phyloP scores from a whole-genome alignment of 2,888 invertebrate genomes.

The Crossocerus cetratus region DNA sequence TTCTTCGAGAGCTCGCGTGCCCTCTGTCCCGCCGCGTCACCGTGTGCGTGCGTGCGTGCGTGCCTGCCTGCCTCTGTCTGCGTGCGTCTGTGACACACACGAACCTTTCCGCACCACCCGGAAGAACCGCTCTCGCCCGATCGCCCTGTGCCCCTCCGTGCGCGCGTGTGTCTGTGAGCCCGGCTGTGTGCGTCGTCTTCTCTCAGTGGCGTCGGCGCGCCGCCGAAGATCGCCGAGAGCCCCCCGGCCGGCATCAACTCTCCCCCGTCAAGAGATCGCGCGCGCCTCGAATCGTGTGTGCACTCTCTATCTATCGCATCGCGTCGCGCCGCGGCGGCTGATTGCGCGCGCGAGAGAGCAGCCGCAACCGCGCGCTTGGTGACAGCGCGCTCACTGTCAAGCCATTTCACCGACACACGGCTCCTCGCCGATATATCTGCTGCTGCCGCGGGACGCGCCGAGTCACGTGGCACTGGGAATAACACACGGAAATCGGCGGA shows the following conservation, averaged over 20 bases:
- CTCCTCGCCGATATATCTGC: background rate
- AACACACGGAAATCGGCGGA: slow-evolving; percentile 24
- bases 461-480: slow-evolving; percentile 40
- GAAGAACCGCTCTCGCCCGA: background rate
- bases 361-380: background rate
- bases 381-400: background rate
- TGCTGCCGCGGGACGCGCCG: background rate
- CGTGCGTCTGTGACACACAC: slow-evolving; percentile 47
- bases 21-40: background rate
- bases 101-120: slow-evolving; percentile 35
- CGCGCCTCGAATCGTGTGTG: slow-evolving; percentile 6
- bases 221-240: background rate
- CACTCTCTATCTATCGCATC: slow-evolving; percentile 16
- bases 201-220: background rate
- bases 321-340: background rate
- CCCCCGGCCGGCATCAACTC: too few species aligned
- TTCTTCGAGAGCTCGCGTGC: slow-evolving; percentile 47
- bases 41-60: slow-evolving; percentile 16
- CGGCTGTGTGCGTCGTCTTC: too few species aligned
- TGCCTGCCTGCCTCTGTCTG: too few species aligned
- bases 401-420: background rate
- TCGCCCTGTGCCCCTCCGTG: too few species aligned
- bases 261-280: slow-evolving; percentile 11
- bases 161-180: too few species aligned
- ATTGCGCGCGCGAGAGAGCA: slow-evolving; percentile 12